Evolutionary conservation across 2,113 vertebrate species (phyloP).

Genomic region (Blennius ocellaris): DNA sequence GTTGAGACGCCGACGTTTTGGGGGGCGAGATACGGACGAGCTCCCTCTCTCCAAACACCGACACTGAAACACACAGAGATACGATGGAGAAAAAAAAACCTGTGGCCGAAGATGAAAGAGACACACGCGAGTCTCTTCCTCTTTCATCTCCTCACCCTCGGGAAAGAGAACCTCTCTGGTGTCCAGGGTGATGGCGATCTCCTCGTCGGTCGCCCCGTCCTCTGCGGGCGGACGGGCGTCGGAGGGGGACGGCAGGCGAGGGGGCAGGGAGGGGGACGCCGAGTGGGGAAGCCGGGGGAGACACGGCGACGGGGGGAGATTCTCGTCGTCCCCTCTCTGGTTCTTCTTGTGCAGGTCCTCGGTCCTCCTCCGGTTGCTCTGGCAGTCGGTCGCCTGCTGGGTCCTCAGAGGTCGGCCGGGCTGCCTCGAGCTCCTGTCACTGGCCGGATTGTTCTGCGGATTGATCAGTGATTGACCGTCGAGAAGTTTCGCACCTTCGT

Average conservation of each 20-base stretch:
- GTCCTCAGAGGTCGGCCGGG: slow-evolving; percentile 51
- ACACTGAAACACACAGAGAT: slow-evolving; percentile 78
- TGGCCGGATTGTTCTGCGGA: slow-evolving; percentile 69
- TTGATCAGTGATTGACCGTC: background rate
- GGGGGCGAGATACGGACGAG: slow-evolving; percentile 74
- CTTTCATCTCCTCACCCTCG: slow-evolving; percentile 77
- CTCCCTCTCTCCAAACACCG: slow-evolving; percentile 80
- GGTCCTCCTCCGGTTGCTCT: slow-evolving; percentile 61
- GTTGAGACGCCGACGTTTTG: slow-evolving; percentile 74
- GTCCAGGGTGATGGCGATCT: slow-evolving; percentile 78
- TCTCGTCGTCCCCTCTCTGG: slow-evolving; percentile 60
- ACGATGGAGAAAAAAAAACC: too few species aligned
- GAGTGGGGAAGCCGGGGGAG: slow-evolving; percentile 48
- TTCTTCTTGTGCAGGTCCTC: slow-evolving; percentile 60
- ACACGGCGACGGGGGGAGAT: slow-evolving; percentile 57
- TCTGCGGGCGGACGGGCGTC: slow-evolving; percentile 50
- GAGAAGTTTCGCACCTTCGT: too few species aligned
- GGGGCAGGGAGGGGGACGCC: slow-evolving; percentile 36
- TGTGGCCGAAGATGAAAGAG: background rate
- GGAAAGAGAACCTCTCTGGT: slow-evolving; percentile 78
- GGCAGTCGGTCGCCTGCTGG: slow-evolving; percentile 60
- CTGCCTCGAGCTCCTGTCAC: slow-evolving; percentile 65
- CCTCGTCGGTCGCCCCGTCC: slow-evolving; percentile 72
- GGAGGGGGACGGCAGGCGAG: slow-evolving; percentile 46
- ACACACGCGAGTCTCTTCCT: background rate